Conservation (phyloP, 2,797 vertebrate species). For the Helostoma temminkii region DNA sequence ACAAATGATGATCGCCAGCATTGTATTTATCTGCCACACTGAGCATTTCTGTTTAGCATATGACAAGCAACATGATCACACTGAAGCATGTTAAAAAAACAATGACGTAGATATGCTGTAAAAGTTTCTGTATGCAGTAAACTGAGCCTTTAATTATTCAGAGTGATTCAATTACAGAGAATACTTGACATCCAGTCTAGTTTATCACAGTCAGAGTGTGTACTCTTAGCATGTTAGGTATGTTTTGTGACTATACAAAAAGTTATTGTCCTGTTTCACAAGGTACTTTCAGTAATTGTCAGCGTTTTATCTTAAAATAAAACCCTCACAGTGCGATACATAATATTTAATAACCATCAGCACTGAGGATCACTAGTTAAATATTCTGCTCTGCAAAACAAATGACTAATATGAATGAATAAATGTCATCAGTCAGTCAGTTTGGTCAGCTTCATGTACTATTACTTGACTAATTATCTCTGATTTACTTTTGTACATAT, state of each 20-base stretch:
- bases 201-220: too few species aligned
- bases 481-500: neutral
- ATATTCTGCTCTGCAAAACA: neutral
- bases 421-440: neutral
- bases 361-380: neutral
- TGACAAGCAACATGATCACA: neutral
- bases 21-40: neutral
- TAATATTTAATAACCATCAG: neutral
- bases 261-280: neutral
- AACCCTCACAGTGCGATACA: too few species aligned
- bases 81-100: neutral
- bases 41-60: neutral
- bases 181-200: too few species aligned
- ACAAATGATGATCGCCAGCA: neutral
- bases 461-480: neutral
- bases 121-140: neutral
- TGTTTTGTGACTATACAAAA: neutral
- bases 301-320: neutral
- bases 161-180: neutral
- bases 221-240: too few species aligned
- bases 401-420: too few species aligned
- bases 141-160: neutral
- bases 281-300: neutral
- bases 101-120: neutral
- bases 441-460: neutral